phyloP scores from a whole-genome alignment of 1,140 invertebrate genomes.

The Papilio helenus region DNA sequence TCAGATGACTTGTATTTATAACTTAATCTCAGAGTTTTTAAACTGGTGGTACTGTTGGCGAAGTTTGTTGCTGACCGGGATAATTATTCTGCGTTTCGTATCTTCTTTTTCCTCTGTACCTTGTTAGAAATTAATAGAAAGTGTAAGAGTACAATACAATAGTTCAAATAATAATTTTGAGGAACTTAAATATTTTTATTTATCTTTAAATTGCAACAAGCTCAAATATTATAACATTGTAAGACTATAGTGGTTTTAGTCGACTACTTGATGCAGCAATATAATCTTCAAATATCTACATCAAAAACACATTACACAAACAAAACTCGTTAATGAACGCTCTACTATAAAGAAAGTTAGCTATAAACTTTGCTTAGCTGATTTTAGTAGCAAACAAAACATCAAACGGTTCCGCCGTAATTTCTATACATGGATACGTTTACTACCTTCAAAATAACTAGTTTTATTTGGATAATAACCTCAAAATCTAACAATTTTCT shows the following conservation, averaged over 20 bases:
- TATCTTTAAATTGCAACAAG: neutral
- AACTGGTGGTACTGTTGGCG: too few relatives aligned
- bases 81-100: neutral
- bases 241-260: neutral
- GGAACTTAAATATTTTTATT: too few relatives aligned
- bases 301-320: slow-evolving; percentile 16
- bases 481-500: neutral
- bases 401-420: neutral
- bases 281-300: neutral
- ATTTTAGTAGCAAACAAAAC: slow-evolving; percentile 10
- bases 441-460: neutral
- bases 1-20: neutral
- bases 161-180: too few relatives aligned
- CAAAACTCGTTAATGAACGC: neutral
- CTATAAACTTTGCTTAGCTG: slow-evolving; percentile 15
- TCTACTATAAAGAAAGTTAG: slow-evolving; percentile 2
- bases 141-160: neutral
- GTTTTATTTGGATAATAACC: neutral
- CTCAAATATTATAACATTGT: neutral
- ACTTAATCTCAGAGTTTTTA: too few relatives aligned
- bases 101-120: neutral
- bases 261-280: neutral
- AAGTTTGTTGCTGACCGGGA: too few relatives aligned
- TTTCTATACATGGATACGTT: neutral
- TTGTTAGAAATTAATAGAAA: neutral